phyloP scores from a whole-genome alignment of 2,797 vertebrate genomes.

The Ambastaia sidthimunki region DNA sequence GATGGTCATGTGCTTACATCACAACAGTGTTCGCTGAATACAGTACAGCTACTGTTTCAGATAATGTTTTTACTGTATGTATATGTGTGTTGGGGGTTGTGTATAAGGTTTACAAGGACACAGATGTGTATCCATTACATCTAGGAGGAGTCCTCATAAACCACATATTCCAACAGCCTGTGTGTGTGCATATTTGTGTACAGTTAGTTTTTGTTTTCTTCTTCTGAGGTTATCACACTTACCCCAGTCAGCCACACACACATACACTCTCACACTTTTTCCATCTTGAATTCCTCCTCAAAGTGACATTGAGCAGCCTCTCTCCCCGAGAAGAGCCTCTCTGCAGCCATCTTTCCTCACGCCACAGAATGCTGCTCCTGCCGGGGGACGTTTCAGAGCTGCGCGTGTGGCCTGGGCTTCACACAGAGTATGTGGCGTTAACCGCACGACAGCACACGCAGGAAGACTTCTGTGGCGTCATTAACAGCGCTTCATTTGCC shows the following conservation, averaged over 20 bases:
- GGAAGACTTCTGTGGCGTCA: slow-evolving; percentile 71
- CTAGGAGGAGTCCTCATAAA: too few species aligned
- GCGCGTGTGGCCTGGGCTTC: slow-evolving; percentile 15
- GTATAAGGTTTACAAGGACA: too few species aligned
- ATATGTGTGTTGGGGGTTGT: not conserved
- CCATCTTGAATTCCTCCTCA: slow-evolving; percentile 64
- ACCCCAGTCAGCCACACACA: slow-evolving; percentile 60
- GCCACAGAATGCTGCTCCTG: slow-evolving; percentile 24
- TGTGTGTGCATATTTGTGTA: not conserved
- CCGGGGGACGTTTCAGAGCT: slow-evolving; percentile 30
- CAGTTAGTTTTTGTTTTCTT: not conserved
- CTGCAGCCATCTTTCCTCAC: slow-evolving; percentile 52
- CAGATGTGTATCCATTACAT: too few species aligned
- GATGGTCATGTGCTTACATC: slow-evolving; percentile 1
- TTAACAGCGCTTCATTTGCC: slow-evolving; percentile 81
- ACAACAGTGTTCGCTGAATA: not conserved
- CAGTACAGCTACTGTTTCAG: not conserved
- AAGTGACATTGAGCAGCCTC: slow-evolving; percentile 70
- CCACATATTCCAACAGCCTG: too few species aligned
- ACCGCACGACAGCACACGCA: slow-evolving; percentile 42
- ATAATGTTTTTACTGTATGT: not conserved
- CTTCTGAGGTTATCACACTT: slow-evolving; percentile 34
- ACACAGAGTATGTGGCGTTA: slow-evolving; percentile 33
- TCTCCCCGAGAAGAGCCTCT: slow-evolving; percentile 57
- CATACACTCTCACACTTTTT: slow-evolving; percentile 41